These are phyloP conservation scores for Galeopterus variegatus DNA, from an alignment of 2,113 vertebrate genomes.

Conservation along the genomic window DNA sequence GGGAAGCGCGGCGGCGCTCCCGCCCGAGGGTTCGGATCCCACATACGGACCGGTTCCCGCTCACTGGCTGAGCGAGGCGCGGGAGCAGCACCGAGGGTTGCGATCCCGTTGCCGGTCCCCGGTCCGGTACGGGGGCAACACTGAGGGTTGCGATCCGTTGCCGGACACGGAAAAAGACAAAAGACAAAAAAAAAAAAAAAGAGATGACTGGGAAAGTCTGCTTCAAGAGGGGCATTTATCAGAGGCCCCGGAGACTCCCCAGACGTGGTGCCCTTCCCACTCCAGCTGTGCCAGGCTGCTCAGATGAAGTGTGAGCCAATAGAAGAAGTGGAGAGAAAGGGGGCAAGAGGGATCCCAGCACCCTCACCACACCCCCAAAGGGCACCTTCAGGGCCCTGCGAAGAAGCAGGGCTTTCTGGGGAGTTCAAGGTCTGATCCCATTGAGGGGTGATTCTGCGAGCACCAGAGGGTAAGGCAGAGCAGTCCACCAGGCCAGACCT, in stretches of 20 bases:
- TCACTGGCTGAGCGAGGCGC: too few species aligned
- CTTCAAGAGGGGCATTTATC: background rate
- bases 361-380: background rate
- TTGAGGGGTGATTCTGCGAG: background rate
- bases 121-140: too few species aligned
- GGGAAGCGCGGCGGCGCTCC: too few species aligned
- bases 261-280: background rate
- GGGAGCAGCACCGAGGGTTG: too few species aligned
- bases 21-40: too few species aligned
- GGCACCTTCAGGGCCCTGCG: background rate
- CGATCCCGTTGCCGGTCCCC: too few species aligned
- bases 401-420: background rate
- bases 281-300: background rate
- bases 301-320: background rate
- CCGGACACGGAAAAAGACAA: too few species aligned
- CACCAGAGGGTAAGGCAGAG: background rate
- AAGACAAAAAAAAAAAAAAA: background rate
- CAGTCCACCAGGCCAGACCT: background rate
- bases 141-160: too few species aligned
- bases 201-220: background rate
- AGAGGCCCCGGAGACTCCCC: background rate
- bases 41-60: too few species aligned
- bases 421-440: background rate
- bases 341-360: background rate
- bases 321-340: background rate